Percentiles rank a stretch among this genome's conserved stretches.
Evolutionary conservation across 2,888 invertebrate species (phyloP).

Genomic region (Anarsia innoxiella): DNA sequence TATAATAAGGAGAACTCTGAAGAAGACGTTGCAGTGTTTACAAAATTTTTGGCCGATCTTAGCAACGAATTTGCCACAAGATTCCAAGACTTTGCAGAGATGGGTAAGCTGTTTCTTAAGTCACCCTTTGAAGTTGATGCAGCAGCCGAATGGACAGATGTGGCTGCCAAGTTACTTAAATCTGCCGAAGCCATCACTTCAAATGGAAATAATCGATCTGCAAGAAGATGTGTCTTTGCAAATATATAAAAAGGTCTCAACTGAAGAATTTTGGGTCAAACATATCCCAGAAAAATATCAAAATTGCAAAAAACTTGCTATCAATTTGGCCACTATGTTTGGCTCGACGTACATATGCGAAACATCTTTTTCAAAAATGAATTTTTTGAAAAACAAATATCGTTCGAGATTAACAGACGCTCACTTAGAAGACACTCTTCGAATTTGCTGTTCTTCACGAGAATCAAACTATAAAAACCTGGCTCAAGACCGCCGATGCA

Average conservation of each 20-base stretch:
- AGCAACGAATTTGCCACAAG: slow-evolving; percentile 18
- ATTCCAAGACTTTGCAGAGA: slow-evolving; percentile 23
- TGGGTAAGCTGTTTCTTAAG: slow-evolving; percentile 21
- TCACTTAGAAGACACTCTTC: no score
- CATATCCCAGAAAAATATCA: slow-evolving; percentile 10
- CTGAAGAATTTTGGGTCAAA: slow-evolving; percentile 13
- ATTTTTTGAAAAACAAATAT: no score
- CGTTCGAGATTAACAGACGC: no score
- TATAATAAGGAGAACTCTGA: slow-evolving; percentile 25
- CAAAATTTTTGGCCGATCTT: slow-evolving; percentile 19
- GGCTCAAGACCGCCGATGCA: no score
- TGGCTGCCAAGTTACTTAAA: slow-evolving; percentile 27
- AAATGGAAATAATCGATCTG: slow-evolving; percentile 16
- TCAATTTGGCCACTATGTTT: slow-evolving; percentile 13
- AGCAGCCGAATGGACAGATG: slow-evolving; percentile 23
- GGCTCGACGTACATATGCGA: slow-evolving; percentile 14
- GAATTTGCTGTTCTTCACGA: no score
- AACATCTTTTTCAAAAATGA: no score
- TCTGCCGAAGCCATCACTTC: slow-evolving; percentile 22
- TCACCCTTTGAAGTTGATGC: slow-evolving; percentile 25
- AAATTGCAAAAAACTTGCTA: slow-evolving; percentile 14
- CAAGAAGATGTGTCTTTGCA: slow-evolving; percentile 16
- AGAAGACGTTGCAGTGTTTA: slow-evolving; percentile 26
- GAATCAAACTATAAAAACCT: no score
- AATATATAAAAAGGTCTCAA: slow-evolving; percentile 14